Conservation (phyloP, 2,888 invertebrate species). For the Polymixis flavicincta region DNA sequence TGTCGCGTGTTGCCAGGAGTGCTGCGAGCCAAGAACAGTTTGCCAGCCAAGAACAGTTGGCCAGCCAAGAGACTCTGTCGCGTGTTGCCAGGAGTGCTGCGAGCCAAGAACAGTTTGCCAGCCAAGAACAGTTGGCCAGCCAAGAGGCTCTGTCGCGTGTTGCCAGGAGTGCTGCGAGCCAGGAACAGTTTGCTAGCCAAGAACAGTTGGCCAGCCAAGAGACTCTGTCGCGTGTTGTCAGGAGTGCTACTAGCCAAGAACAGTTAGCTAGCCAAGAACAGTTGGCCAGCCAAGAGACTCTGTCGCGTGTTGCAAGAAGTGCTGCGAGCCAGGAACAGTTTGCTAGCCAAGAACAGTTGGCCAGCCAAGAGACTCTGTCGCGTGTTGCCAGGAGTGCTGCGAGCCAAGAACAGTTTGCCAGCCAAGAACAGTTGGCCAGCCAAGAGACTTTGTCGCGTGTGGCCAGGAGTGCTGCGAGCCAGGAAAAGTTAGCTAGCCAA, state of each 20-base stretch:
- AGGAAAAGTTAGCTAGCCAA: background rate
- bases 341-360: background rate
- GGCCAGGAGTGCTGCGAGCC: no score
- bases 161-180: background rate
- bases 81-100: no score
- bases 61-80: background rate
- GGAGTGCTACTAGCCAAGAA: no score
- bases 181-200: background rate
- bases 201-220: constrained; percentile 6
- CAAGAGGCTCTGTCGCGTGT: background rate
- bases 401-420: no score
- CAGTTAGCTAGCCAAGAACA: background rate
- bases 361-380: background rate
- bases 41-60: background rate
- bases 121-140: background rate
- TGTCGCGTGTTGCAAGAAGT: background rate
- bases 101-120: no score
- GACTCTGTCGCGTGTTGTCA: background rate
- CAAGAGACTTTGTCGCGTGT: no score
- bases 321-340: background rate
- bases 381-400: no score
- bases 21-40: no score
- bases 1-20: background rate
- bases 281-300: background rate
- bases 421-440: background rate